A percentile compares a stretch with the other conserved stretches of the same genome.
Evolutionary conservation across 1,140 invertebrate species (phyloP).

Genomic region (Thaumatotibia leucotreta): DNA sequence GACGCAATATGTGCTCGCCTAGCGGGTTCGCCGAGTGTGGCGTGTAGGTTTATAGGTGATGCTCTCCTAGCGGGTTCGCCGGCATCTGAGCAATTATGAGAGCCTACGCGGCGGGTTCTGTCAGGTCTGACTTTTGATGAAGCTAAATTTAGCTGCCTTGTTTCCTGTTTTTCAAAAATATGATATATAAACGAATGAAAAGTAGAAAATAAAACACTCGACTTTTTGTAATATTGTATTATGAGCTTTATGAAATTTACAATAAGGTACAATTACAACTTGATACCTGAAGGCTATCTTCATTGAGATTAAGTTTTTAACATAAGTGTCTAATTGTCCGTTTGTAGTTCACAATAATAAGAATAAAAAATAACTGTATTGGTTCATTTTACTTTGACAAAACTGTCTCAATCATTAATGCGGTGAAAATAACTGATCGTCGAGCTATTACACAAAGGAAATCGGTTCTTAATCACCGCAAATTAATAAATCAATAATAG

Average conservation of each 20-base stretch:
- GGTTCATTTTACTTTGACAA: not conserved
- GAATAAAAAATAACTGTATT: not conserved
- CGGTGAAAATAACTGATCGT: not conserved
- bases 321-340: not conserved
- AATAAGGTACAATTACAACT: conserved; percentile 5
- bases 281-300: not conserved
- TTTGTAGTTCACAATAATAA: not conserved
- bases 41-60: no score
- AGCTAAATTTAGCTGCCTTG: no score
- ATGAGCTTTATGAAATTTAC: conserved; percentile 8
- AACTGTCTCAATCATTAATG: not conserved
- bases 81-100: no score
- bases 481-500: not conserved
- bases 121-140: no score
- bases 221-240: not conserved
- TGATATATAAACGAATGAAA: no score
- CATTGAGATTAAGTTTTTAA: not conserved
- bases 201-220: not conserved
- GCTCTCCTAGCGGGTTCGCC: no score
- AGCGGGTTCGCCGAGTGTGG: no score
- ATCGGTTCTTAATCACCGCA: not conserved
- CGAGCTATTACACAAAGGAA: not conserved
- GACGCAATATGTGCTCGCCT: no score
- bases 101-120: no score
- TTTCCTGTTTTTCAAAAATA: no score